These are phyloP conservation scores for Crossocerus cetratus DNA, from an alignment of 2,888 invertebrate genomes.

Conservation along the genomic window DNA sequence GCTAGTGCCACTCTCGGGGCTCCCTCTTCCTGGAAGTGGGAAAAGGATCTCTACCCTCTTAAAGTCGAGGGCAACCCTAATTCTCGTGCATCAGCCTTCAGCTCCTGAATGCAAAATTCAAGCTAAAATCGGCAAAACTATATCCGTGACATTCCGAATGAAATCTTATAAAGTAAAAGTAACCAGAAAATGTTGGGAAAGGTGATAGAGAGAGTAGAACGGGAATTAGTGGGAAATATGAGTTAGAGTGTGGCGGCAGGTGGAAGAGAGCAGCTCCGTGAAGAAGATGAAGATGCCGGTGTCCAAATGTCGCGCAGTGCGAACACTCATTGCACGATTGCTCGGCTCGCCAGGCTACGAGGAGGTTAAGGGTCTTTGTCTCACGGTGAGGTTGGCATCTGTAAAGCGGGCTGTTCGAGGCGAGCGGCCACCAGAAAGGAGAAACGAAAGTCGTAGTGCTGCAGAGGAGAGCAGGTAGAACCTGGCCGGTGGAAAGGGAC, in stretches of 20 bases:
- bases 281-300: too few relatives aligned
- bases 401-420: slow-evolving; percentile 27
- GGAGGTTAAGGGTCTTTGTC: slow-evolving; percentile 36
- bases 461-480: neutral
- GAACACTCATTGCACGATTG: too few relatives aligned
- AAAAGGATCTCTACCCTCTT: neutral
- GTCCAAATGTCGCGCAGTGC: too few relatives aligned
- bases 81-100: neutral
- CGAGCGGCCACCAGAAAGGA: slow-evolving; percentile 16
- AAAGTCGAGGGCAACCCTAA: neutral
- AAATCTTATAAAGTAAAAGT: too few relatives aligned
- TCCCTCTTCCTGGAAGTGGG: neutral
- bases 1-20: neutral
- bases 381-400: slow-evolving; percentile 37
- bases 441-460: slow-evolving; percentile 8
- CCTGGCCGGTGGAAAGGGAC: slow-evolving; percentile 13
- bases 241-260: too few relatives aligned
- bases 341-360: too few relatives aligned
- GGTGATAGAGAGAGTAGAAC: too few relatives aligned
- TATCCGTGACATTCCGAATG: too few relatives aligned
- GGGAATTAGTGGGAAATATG: too few relatives aligned
- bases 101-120: neutral
- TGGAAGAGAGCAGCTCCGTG: too few relatives aligned
- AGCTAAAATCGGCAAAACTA: too few relatives aligned
- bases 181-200: too few relatives aligned